Conservation (phyloP, 2,888 invertebrate species). For the Ctenicera cuprea region DNA sequence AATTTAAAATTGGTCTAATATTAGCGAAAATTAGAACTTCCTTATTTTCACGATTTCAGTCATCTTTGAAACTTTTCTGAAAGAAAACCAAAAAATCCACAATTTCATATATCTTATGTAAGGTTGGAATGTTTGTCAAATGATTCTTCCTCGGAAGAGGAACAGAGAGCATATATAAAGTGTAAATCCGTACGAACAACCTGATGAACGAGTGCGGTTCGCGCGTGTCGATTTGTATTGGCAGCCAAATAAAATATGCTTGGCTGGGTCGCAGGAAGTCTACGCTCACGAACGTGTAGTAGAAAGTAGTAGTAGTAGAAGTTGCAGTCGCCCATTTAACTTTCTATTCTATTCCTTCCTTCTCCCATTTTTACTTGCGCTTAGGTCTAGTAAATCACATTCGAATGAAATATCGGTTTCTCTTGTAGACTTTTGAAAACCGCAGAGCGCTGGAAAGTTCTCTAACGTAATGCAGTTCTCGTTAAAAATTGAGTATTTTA, state of each 20-base stretch:
- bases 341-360: slow-evolving; percentile 26
- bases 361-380: slow-evolving; percentile 18
- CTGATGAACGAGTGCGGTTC: slow-evolving; percentile 49
- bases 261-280: slow-evolving; percentile 42
- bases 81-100: no score
- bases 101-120: no score
- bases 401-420: slow-evolving; percentile 18
- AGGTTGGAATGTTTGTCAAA: slow-evolving; percentile 11
- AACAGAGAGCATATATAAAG: slow-evolving; percentile 28
- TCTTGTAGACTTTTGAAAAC: not conserved
- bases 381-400: slow-evolving; percentile 14
- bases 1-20: no score
- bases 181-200: slow-evolving; percentile 48
- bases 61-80: no score
- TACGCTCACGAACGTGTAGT: slow-evolving; percentile 39
- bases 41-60: no score
- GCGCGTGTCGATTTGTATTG: slow-evolving; percentile 51
- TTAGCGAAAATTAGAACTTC: no score
- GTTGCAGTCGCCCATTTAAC: slow-evolving; percentile 27
- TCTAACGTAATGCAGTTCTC: no score
- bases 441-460: not conserved
- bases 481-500: no score
- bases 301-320: slow-evolving; percentile 31
- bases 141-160: not conserved
- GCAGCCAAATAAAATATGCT: slow-evolving; percentile 50